Evolutionary conservation across 2,113 vertebrate genomes (phyloP), one percentile per base, ranked within the genome.

Genomic region (Jaculus jaculus): DNA sequence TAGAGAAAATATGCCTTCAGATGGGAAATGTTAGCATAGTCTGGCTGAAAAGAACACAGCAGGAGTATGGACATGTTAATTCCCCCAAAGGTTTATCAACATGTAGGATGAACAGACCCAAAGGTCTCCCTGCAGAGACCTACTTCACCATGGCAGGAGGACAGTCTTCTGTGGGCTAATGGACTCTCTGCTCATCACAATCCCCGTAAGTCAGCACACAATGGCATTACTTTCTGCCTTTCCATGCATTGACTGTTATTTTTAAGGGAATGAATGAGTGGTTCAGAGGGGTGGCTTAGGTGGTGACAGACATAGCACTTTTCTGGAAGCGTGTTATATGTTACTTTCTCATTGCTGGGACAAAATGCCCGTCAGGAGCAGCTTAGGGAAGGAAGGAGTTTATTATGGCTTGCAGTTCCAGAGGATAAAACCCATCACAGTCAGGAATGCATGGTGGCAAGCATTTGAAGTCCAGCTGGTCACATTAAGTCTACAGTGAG

Each of bases 1-100:
- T 2, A 96, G 11, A 81, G 68, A 94, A 92, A 89, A 20, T 2
- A 85, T 2, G 10, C 86, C 91, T 95, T 47, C 78, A 84, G 23
- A 90, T 28, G n/a, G 54, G 47, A 60, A 92, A 89, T 6, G 39
- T 58, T 23, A 93, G 20, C 20, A 71, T 32, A 13, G 4, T 16
- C 39, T 81, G 4, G 68, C 66, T 5, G 24, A 79, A 68, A 90
- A 28, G 15, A 34, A 91, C 63, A 81, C 30, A 58, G 58, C 12
- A 72, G 34, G 13, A 68, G 17, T 15, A 5, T 26, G 15, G 1
- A 63, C 58, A 68, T 13, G n/a, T 3, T 17, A 37, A 47, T 23
- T 54, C 20, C n/a, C 28, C 7, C 13, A 66, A 77, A 42, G 66
- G 30, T 72, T 26, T 23, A 72, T 74, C 4, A 72, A 47, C n/a